Evolutionary conservation across 2,797 vertebrate genomes (phyloP).

Genomic region (Sebastes aleutianus): DNA sequence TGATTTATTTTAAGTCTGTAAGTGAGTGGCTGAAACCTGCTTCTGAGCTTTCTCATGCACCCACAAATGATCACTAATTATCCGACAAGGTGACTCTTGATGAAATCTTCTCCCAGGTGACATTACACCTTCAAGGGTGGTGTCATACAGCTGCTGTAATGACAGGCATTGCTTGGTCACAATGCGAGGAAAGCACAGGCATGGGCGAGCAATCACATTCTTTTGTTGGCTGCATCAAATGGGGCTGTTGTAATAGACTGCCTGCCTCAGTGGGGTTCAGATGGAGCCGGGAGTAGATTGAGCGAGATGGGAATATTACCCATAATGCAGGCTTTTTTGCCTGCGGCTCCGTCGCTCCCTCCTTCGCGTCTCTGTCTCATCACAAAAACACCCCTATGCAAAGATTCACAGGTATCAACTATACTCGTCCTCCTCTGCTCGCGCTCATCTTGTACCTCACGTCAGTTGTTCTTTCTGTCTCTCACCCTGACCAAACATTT

Average conservation of each 20-base stretch:
- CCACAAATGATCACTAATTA: slow-evolving; percentile 39
- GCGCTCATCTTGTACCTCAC: not conserved
- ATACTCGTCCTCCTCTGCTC: slow-evolving; percentile 25
- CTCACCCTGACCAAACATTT: slow-evolving; percentile 25
- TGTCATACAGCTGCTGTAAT: slow-evolving; percentile 47
- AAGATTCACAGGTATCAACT: slow-evolving; percentile 39
- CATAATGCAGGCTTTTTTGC: slow-evolving; percentile 60
- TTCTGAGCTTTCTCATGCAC: not conserved
- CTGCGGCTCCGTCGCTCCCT: slow-evolving; percentile 3
- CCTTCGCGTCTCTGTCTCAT: slow-evolving; percentile 30
- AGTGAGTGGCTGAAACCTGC: slow-evolving; percentile 9
- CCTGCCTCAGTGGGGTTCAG: slow-evolving; percentile 39
- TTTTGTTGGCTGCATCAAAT: slow-evolving; percentile 57
- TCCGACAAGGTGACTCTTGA: not conserved
- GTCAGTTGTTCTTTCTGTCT: slow-evolving; percentile 8
- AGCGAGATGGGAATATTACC: slow-evolving; percentile 63
- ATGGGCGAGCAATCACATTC: slow-evolving; percentile 46
- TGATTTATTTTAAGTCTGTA: not conserved
- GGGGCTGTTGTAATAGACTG: slow-evolving; percentile 52
- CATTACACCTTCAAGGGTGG: slow-evolving; percentile 63
- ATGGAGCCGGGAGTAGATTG: slow-evolving; percentile 42
- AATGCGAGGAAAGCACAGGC: slow-evolving; percentile 41
- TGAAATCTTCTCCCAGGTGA: slow-evolving; percentile 58
- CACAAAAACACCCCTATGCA: slow-evolving; percentile 25
- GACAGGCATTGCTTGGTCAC: slow-evolving; percentile 23